phyloP scores from a whole-genome alignment of 2,888 invertebrate species.

The Harpalus rufipes region DNA sequence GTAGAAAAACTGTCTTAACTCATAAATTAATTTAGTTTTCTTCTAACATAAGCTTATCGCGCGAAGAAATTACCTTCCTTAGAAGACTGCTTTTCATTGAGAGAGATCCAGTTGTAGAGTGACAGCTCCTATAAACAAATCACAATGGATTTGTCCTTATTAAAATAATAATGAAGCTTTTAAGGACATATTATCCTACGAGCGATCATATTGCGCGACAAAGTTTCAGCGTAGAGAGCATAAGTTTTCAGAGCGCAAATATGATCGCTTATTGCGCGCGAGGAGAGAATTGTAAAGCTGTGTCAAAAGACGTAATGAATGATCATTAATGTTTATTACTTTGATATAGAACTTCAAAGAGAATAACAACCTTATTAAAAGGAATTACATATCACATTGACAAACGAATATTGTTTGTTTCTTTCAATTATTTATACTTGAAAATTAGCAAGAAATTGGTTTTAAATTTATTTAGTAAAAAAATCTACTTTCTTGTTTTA shows the following conservation, averaged over 20 bases:
- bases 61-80: not conserved
- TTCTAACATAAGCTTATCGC: slow-evolving; percentile 12
- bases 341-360: slow-evolving; percentile 47
- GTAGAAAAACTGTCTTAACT: too few relatives aligned
- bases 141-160: slow-evolving; percentile 5
- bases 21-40: slow-evolving; percentile 33
- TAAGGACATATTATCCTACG: not conserved
- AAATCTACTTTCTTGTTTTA: too few relatives aligned
- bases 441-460: not conserved
- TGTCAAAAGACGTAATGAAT: slow-evolving; percentile 57
- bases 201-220: slow-evolving; percentile 19
- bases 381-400: not conserved
- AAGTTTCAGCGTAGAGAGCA: slow-evolving; percentile 1
- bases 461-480: not conserved
- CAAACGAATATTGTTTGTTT: not conserved
- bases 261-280: slow-evolving; percentile 25
- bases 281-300: slow-evolving; percentile 17
- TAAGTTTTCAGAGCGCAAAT: slow-evolving; percentile 42
- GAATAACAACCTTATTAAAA: slow-evolving; percentile 32
- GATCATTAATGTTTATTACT: slow-evolving; percentile 57
- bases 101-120: not conserved
- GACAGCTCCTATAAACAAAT: not conserved
- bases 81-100: not conserved
- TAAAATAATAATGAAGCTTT: slow-evolving; percentile 7
- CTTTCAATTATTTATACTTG: not conserved